A percentile compares a stretch with the other conserved stretches of the same genome.
These are phyloP conservation scores for Nezara viridula DNA, from an alignment of 2,888 invertebrate genomes.

Conservation along the genomic window DNA sequence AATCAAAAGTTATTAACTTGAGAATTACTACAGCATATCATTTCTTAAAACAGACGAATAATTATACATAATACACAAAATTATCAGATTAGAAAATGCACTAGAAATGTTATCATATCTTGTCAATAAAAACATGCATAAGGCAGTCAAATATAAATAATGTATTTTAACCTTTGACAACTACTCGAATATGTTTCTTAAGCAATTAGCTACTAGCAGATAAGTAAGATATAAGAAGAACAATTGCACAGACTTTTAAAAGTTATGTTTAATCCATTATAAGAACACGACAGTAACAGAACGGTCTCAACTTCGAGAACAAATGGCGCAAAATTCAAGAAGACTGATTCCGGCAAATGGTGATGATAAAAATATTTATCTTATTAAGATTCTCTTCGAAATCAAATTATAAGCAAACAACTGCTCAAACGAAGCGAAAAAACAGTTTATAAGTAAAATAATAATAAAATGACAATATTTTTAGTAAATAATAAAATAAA, in stretches of 20 bases:
- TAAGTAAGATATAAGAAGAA: background rate
- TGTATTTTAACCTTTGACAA: background rate
- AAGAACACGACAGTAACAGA: background rate
- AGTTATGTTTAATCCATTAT: background rate
- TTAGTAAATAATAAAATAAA: background rate
- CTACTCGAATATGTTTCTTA: background rate
- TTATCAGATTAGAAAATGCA: background rate
- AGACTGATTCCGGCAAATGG: too few species aligned
- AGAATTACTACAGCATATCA: background rate
- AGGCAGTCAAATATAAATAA: background rate
- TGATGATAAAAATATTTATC: background rate
- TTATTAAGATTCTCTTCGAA: background rate
- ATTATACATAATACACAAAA: background rate
- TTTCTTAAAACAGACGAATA: background rate
- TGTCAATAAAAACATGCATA: background rate
- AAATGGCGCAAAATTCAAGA: slow-evolving; percentile 30
- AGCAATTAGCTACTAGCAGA: background rate
- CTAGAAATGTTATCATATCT: background rate
- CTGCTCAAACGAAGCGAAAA: background rate
- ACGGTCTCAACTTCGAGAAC: background rate
- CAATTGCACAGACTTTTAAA: background rate
- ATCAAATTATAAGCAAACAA: background rate
- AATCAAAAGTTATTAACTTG: background rate
- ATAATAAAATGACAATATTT: background rate
- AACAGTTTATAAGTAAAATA: background rate